Percentiles rank a stretch among this genome's conserved stretches.
These are phyloP conservation scores for Diaphora mendica DNA, from an alignment of 2,888 invertebrate species.

Conservation along the genomic window DNA sequence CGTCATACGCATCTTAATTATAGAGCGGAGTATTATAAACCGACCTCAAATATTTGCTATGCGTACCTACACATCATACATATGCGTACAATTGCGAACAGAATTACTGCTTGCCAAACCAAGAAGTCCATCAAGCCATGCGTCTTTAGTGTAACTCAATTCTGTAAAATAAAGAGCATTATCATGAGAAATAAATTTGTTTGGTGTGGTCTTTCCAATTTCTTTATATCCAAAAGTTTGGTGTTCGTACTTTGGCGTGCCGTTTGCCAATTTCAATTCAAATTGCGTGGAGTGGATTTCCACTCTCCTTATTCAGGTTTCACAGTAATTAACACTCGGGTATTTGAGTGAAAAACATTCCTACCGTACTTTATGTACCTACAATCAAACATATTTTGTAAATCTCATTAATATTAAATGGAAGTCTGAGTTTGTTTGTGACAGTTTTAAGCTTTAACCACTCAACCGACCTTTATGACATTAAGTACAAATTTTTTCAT, in stretches of 20 bases:
- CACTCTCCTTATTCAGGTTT: slow-evolving; percentile 60
- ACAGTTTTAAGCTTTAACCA: neutral
- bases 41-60: neutral
- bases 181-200: neutral
- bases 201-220: slow-evolving; percentile 39
- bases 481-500: neutral
- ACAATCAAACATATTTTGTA: neutral
- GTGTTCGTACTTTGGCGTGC: slow-evolving; percentile 52
- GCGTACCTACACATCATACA: too few species aligned
- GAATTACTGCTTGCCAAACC: too few species aligned
- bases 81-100: too few species aligned
- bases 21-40: neutral
- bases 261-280: slow-evolving; percentile 70
- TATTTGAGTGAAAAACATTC: slow-evolving; percentile 38
- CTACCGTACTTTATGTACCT: neutral
- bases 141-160: neutral
- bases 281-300: slow-evolving; percentile 65
- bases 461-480: neutral
- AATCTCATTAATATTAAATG: neutral
- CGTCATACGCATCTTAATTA: neutral
- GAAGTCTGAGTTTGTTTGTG: neutral
- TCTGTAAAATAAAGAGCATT: too few species aligned
- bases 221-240: slow-evolving; percentile 35
- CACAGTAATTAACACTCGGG: slow-evolving; percentile 60
- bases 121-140: too few species aligned